phyloP scores from a whole-genome alignment of 2,113 vertebrate genomes.

The Abramis brama region DNA sequence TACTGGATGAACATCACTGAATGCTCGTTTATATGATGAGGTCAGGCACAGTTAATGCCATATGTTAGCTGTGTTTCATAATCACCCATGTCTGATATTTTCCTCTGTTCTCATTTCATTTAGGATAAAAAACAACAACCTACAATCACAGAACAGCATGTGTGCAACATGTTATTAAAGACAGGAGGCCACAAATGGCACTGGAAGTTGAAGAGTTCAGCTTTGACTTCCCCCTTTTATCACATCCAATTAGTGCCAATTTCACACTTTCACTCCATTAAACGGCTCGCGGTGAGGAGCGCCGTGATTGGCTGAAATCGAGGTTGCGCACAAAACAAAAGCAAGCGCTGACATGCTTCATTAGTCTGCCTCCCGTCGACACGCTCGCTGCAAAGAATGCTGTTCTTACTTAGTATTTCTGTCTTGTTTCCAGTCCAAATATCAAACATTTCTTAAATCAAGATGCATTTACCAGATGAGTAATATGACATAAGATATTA shows the following conservation, averaged over 20 bases:
- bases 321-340: not conserved
- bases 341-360: constrained; percentile 1
- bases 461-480: too few species aligned
- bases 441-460: too few species aligned
- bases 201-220: not conserved
- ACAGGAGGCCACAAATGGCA: not conserved
- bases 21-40: too few species aligned
- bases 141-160: too few species aligned
- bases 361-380: not conserved
- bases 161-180: not conserved
- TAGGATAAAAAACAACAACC: too few species aligned
- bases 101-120: too few species aligned
- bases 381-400: too few species aligned
- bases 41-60: not conserved
- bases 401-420: too few species aligned
- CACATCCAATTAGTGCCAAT: not conserved
- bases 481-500: too few species aligned
- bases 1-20: too few species aligned
- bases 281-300: not conserved
- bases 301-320: not conserved
- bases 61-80: not conserved
- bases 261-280: too few species aligned
- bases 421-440: too few species aligned
- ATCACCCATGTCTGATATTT: not conserved
- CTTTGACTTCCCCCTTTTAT: not conserved